Percentiles rank a stretch among this genome's conserved stretches.
Evolutionary conservation across 2,888 invertebrate genomes (phyloP).

Genomic region (Nyleta sp.): DNA sequence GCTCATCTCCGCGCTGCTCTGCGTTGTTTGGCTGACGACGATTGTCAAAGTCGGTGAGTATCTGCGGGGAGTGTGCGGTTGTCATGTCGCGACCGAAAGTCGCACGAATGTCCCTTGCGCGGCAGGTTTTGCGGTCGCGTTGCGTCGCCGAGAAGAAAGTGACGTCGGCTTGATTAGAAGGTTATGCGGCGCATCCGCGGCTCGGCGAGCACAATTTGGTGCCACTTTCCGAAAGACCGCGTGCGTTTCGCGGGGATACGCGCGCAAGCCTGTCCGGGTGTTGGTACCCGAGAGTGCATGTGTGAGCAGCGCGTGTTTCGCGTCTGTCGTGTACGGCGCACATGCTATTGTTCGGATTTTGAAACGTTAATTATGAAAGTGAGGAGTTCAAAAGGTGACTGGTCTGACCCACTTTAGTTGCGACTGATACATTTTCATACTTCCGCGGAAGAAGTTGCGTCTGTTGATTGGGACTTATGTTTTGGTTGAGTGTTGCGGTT

Average conservation of each 20-base stretch:
- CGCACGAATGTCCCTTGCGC: too few relatives aligned
- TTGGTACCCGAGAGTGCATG: not conserved
- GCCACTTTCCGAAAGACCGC: not conserved
- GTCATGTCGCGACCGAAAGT: too few relatives aligned
- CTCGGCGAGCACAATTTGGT: too few relatives aligned
- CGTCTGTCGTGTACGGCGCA: conserved; percentile 6
- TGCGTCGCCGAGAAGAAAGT: too few relatives aligned
- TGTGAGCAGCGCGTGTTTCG: conserved; percentile 9
- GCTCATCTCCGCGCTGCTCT: conserved; percentile 49
- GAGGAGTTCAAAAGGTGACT: conserved; percentile 42
- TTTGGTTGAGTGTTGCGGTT: too few relatives aligned
- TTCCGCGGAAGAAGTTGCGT: not conserved
- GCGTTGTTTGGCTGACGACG: conserved; percentile 53
- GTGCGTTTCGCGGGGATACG: not conserved
- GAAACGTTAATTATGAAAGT: conserved; percentile 40
- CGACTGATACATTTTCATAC: not conserved
- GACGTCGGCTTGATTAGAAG: too few relatives aligned
- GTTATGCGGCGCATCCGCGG: too few relatives aligned
- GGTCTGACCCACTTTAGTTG: conserved; percentile 35
- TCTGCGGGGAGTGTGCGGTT: not conserved
- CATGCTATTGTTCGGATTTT: conserved; percentile 30
- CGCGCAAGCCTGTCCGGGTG: too few relatives aligned
- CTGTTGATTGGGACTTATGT: too few relatives aligned
- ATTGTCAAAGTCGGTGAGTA: conserved; percentile 52
- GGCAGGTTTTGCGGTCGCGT: too few relatives aligned